Conservation (phyloP, 2,797 vertebrate species). For the Urophycis tenuis region DNA sequence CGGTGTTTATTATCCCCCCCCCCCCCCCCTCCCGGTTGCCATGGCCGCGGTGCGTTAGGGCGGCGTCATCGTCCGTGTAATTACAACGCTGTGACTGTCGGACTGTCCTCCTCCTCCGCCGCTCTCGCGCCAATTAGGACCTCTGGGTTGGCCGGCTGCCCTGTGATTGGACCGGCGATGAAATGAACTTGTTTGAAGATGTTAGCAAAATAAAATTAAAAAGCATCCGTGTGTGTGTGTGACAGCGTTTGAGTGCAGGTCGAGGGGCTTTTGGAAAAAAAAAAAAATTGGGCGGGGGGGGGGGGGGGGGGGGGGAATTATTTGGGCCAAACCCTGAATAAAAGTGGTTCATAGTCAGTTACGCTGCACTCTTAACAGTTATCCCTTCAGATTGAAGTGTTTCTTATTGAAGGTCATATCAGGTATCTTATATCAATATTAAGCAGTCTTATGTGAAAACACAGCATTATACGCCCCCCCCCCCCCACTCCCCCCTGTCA, state of each 20-base stretch:
- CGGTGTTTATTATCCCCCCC: slow-evolving; percentile 70
- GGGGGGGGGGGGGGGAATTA: no score
- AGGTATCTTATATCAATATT: background rate
- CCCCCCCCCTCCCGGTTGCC: slow-evolving; percentile 64
- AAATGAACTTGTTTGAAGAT: background rate
- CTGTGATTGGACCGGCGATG: background rate
- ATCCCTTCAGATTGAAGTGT: background rate
- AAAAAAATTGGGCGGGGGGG: background rate
- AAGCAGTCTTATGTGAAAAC: background rate
- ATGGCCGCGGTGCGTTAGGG: slow-evolving; percentile 54
- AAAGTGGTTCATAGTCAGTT: background rate
- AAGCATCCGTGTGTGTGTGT: background rate
- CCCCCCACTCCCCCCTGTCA: background rate
- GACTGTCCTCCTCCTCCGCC: slow-evolving; percentile 36
- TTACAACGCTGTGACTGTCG: slow-evolving; percentile 52
- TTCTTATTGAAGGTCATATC: background rate
- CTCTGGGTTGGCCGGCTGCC: background rate
- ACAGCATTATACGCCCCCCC: background rate
- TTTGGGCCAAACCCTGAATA: background rate
- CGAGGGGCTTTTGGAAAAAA: background rate
- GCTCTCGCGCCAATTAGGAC: slow-evolving; percentile 24
- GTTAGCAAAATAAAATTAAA: background rate
- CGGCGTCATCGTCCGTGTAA: slow-evolving; percentile 62
- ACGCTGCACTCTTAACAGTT: background rate
- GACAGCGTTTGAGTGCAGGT: background rate